phyloP scores from a whole-genome alignment of 2,888 invertebrate genomes.

The Stenchaetothrips biformis region DNA sequence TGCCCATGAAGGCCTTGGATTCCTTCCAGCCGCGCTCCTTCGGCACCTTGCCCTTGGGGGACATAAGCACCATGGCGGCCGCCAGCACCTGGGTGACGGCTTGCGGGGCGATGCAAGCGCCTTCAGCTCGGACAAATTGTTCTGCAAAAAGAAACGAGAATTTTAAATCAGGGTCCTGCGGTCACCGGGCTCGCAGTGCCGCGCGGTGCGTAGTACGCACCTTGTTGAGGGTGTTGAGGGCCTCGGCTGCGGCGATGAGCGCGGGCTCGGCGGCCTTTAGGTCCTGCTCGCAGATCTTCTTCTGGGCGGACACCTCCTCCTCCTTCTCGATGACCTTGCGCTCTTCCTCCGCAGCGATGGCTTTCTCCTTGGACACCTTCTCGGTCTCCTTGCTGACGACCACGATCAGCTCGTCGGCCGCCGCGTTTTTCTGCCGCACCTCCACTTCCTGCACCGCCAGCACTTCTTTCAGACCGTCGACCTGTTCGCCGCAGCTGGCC shows the following conservation, averaged over 20 bases:
- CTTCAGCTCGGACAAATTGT: slow-evolving; percentile 88
- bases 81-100: slow-evolving; percentile 82
- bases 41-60: slow-evolving; percentile 76
- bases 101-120: slow-evolving; percentile 89
- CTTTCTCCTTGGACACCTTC: slow-evolving; percentile 83
- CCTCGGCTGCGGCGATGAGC: slow-evolving; percentile 80
- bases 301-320: slow-evolving; percentile 78
- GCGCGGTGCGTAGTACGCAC: slow-evolving; percentile 41
- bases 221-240: slow-evolving; percentile 87
- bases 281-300: slow-evolving; percentile 82
- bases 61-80: slow-evolving; percentile 82
- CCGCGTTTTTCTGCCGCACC: slow-evolving; percentile 79
- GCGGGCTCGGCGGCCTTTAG: slow-evolving; percentile 89
- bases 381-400: slow-evolving; percentile 86
- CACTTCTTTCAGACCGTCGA: slow-evolving; percentile 73
- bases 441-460: slow-evolving; percentile 75
- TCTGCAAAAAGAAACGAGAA: slow-evolving; percentile 43
- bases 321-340: slow-evolving; percentile 85
- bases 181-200: not conserved
- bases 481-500: slow-evolving; percentile 78
- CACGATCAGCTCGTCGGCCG: slow-evolving; percentile 80
- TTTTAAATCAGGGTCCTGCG: not conserved
- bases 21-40: slow-evolving; percentile 91
- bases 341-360: slow-evolving; percentile 77
- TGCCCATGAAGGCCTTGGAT: slow-evolving; percentile 84